These are phyloP conservation scores for Panthera leo DNA, from an alignment of 2,113 vertebrate species.

Conservation along the genomic window DNA sequence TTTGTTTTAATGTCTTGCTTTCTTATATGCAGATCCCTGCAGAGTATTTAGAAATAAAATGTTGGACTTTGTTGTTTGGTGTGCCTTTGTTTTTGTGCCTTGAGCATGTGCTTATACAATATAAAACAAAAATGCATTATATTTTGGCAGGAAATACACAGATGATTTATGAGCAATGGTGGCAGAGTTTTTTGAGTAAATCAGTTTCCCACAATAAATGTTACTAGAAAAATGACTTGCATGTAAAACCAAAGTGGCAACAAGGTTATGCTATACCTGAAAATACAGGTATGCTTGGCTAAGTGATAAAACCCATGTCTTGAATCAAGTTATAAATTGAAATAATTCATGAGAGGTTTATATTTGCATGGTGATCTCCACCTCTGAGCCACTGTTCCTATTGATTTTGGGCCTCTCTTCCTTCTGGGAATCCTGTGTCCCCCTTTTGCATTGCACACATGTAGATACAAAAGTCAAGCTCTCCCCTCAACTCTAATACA, in stretches of 20 bases:
- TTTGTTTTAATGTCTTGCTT: not conserved
- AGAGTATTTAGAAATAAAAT: slow-evolving; percentile 33
- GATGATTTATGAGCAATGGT: not conserved
- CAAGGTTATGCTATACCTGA: not conserved
- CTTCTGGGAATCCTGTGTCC: not conserved
- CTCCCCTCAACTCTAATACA: not conserved
- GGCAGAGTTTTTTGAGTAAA: not conserved
- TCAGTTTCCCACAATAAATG: slow-evolving; percentile 33
- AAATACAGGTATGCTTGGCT: not conserved
- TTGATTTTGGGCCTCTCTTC: not conserved
- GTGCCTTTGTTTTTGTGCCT: not conserved
- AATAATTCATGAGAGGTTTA: not conserved
- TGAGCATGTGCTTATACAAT: slow-evolving; percentile 33
- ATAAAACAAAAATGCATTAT: not conserved
- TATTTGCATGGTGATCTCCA: not conserved
- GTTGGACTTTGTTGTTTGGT: not conserved
- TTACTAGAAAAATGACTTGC: slow-evolving; percentile 19
- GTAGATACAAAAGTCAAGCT: not conserved
- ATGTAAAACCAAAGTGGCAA: not conserved
- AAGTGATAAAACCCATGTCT: not conserved
- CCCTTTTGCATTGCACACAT: not conserved
- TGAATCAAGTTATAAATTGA: not conserved
- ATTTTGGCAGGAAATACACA: slow-evolving; percentile 51
- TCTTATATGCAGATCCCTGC: not conserved
- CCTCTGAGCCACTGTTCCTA: not conserved